Evolutionary conservation across 2,113 vertebrate species (phyloP).

Genomic region (Rhinolophus sinicus): DNA sequence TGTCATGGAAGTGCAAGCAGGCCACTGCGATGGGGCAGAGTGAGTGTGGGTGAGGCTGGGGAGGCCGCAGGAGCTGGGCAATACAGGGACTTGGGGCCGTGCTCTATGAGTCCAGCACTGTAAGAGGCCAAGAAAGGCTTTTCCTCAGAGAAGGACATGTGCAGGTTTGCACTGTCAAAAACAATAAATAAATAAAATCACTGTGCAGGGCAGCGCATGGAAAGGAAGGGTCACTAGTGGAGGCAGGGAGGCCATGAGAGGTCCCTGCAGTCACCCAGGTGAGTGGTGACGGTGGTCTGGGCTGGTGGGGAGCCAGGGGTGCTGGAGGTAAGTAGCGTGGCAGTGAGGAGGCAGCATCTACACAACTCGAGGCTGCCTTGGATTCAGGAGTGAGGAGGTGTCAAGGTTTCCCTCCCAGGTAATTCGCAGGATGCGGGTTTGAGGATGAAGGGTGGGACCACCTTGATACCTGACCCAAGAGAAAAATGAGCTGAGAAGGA

Average conservation of each 20-base stretch:
- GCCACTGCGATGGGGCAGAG: neutral
- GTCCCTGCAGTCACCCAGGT: neutral
- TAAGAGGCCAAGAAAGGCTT: neutral
- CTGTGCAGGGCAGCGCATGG: neutral
- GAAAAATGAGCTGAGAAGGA: neutral
- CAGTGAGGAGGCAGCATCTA: neutral
- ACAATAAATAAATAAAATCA: neutral
- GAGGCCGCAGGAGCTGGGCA: neutral
- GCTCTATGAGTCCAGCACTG: neutral
- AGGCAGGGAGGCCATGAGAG: neutral
- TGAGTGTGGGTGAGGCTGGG: neutral
- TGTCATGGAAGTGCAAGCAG: neutral
- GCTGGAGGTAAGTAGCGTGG: neutral
- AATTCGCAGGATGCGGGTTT: neutral
- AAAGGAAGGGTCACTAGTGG: neutral
- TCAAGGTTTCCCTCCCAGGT: neutral
- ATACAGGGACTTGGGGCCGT: neutral
- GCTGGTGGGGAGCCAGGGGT: neutral
- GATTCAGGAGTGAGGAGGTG: neutral
- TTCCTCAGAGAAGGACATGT: neutral
- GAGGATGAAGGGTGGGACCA: neutral
- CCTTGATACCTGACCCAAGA: neutral
- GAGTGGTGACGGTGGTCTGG: rapidly evolving
- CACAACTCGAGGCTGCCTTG: neutral
- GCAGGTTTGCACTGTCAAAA: neutral